phyloP scores from a whole-genome alignment of 2,113 vertebrate genomes.

The Gadus chalcogrammus region DNA sequence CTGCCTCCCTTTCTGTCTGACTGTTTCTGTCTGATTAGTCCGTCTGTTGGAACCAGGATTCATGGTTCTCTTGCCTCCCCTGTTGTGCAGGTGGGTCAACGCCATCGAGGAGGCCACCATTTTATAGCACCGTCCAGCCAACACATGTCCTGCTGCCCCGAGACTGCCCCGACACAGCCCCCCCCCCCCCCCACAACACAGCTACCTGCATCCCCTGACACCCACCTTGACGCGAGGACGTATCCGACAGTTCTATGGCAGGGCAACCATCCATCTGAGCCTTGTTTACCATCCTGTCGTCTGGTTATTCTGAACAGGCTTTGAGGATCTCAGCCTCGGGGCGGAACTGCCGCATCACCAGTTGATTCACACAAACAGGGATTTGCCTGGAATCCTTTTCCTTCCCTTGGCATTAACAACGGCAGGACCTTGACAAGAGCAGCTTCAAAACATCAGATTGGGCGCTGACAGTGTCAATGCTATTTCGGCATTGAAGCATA shows the following conservation, averaged over 20 bases:
- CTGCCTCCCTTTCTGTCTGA: neutral
- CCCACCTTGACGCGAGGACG: neutral
- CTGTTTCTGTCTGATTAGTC: neutral
- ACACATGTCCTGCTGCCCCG: constrained; percentile 11
- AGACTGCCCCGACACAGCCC: constrained; percentile 26
- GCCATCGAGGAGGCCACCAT: constrained; percentile 93
- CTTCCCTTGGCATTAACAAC: neutral
- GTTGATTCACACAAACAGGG: neutral
- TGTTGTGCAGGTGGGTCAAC: constrained; percentile 88
- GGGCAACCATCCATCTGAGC: neutral
- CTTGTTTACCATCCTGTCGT: neutral
- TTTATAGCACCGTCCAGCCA: constrained; percentile 80
- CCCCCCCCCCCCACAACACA: constrained; percentile 36
- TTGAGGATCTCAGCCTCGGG: neutral
- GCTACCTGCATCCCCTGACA: constrained; percentile 36
- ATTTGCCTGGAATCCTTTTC: neutral
- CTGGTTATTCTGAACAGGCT: neutral
- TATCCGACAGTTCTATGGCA: too few relatives aligned
- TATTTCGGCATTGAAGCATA: too few relatives aligned
- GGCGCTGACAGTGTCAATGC: too few relatives aligned
- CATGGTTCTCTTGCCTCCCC: constrained; percentile 5
- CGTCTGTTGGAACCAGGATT: neutral
- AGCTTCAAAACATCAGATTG: too few relatives aligned
- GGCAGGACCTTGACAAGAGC: too few relatives aligned
- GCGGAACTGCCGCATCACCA: neutral